Percentiles rank a stretch among this genome's conserved stretches.
phyloP scores from a whole-genome alignment of 2,113 vertebrate genomes.

The Pterocles orientalis region DNA sequence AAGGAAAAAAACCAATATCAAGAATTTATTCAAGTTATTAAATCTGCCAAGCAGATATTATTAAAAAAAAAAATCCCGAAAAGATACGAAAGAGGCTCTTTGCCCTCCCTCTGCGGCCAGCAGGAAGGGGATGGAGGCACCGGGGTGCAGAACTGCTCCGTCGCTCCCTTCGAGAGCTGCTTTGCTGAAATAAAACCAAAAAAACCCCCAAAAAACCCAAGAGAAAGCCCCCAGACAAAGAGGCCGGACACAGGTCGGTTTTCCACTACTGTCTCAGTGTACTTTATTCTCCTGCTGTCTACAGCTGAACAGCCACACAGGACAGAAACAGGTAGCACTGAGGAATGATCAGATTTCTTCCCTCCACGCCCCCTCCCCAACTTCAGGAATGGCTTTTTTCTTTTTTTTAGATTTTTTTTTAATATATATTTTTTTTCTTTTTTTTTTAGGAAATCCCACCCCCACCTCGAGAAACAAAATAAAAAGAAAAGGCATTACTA shows the following conservation, averaged over 20 bases:
- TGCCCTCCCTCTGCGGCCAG: neutral
- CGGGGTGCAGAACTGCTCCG: no score
- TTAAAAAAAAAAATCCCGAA: no score
- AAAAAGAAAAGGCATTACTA: slow-evolving; percentile 68
- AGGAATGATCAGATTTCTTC: slow-evolving; percentile 79
- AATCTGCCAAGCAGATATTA: no score
- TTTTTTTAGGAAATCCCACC: slow-evolving; percentile 51
- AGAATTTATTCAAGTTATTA: neutral
- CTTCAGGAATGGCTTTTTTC: slow-evolving; percentile 74
- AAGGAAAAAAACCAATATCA: neutral
- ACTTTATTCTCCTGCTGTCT: slow-evolving; percentile 84
- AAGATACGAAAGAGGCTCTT: no score
- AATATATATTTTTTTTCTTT: neutral
- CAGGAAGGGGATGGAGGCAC: no score
- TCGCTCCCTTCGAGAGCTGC: neutral
- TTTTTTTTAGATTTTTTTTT: neutral
- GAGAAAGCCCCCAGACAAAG: neutral
- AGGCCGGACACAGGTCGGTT: slow-evolving; percentile 65
- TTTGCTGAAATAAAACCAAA: slow-evolving; percentile 21
- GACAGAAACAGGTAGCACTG: slow-evolving; percentile 82
- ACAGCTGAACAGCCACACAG: slow-evolving; percentile 80
- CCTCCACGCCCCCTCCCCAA: slow-evolving; percentile 61
- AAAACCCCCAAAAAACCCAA: neutral
- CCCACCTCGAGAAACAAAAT: slow-evolving; percentile 23
- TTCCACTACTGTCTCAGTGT: slow-evolving; percentile 79